A percentile compares a stretch with the other conserved stretches of the same genome.
Conservation (phyloP, 2,888 invertebrate genomes). For the Stenolophus ochropezus region DNA sequence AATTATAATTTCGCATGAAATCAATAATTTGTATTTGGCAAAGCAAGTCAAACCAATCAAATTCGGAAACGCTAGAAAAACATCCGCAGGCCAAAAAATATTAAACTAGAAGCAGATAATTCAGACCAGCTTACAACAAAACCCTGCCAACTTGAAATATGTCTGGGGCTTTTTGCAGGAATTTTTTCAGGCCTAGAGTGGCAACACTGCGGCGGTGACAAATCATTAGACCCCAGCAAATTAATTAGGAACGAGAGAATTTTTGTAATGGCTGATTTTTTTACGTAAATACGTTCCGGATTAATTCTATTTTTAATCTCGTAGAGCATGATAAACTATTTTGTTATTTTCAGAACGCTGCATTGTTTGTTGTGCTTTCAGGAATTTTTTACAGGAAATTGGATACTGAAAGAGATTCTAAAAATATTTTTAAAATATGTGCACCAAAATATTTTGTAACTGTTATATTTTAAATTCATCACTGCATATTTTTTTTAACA, state of each 20-base stretch:
- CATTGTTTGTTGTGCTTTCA: background rate
- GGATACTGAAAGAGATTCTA: background rate
- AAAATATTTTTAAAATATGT: background rate
- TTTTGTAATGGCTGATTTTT: constrained; percentile 48
- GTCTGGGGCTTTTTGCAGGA: constrained; percentile 36
- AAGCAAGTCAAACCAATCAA: background rate
- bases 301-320: constrained; percentile 44
- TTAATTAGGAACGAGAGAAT: constrained; percentile 48
- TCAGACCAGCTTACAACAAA: constrained; percentile 45
- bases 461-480: no score
- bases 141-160: constrained; percentile 48
- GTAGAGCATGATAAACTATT: constrained; percentile 11
- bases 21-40: constrained; percentile 8
- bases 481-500: no score
- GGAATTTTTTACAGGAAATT: background rate
- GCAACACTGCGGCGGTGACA: constrained; percentile 41
- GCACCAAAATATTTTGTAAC: background rate
- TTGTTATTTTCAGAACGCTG: background rate
- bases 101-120: constrained; percentile 33
- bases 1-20: background rate
- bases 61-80: background rate
- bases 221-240: constrained; percentile 52
- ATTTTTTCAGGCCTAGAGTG: constrained; percentile 37
- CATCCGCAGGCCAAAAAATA: constrained; percentile 27
- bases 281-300: constrained; percentile 41